Evolutionary conservation across 2,113 vertebrate species (phyloP).

Genomic region (Chloebia gouldiae): DNA sequence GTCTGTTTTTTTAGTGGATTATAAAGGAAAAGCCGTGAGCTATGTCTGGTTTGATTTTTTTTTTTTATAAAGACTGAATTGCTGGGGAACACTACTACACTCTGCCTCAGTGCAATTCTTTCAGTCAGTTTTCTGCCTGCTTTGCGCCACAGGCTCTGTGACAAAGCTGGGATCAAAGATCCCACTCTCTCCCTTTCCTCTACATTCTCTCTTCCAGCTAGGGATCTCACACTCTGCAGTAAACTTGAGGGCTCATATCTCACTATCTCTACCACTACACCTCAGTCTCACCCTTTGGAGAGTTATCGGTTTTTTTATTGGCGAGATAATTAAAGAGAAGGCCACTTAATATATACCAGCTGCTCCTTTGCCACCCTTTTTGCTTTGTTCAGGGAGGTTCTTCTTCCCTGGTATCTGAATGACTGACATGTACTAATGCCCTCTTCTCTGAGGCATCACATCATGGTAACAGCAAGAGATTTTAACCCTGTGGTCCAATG

Average conservation of each 20-base stretch:
- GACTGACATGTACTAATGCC: not conserved
- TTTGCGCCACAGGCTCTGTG: not conserved
- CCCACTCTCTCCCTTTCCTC: not conserved
- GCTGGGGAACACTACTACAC: not conserved
- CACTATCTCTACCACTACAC: not conserved
- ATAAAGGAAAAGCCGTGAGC: not conserved
- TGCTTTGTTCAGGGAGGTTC: not conserved
- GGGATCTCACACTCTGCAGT: not conserved
- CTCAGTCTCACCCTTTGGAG: not conserved
- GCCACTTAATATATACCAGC: not conserved
- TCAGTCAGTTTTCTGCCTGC: not conserved
- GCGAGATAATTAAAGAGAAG: not conserved
- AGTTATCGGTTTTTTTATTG: not conserved
- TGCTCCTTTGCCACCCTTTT: not conserved
- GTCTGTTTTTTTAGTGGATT: not conserved
- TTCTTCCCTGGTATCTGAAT: rapidly evolving
- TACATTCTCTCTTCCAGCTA: not conserved
- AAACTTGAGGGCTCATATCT: not conserved
- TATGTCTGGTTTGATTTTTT: not conserved
- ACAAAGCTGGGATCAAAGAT: not conserved
- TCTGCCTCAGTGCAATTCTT: not conserved
- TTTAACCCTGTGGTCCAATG: not conserved
- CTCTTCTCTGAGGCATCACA: not conserved
- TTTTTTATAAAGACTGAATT: not conserved
- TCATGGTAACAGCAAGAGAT: not conserved